Percentiles rank a stretch among this genome's conserved stretches.
Evolutionary conservation across 64 coral and sea anemone genomes (phyloP).

Genomic region (Pocillopora verrucosa): DNA sequence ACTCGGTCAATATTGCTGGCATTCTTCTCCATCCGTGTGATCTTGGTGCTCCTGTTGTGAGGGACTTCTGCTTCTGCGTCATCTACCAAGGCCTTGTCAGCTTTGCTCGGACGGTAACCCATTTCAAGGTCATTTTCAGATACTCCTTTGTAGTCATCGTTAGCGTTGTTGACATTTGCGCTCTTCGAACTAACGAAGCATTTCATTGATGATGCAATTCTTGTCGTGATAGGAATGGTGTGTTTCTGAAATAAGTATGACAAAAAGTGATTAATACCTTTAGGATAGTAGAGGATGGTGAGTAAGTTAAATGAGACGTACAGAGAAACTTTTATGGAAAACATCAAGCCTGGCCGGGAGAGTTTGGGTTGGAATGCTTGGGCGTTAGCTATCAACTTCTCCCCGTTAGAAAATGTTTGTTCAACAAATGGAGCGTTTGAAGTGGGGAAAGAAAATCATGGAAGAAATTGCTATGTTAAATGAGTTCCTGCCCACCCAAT

Average conservation of each 20-base stretch:
- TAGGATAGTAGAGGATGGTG: neutral
- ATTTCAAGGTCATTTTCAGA: conserved; percentile 29
- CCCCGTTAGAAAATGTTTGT: too few species aligned
- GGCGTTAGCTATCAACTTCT: too few species aligned
- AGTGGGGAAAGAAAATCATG: too few species aligned
- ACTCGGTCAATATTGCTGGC: conserved; percentile 27
- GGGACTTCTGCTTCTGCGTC: neutral
- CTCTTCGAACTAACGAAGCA: neutral
- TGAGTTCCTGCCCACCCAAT: too few species aligned
- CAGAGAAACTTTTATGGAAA: too few species aligned
- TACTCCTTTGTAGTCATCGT: neutral
- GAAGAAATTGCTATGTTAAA: too few species aligned
- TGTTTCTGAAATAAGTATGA: neutral
- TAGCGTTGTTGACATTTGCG: neutral
- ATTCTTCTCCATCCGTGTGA: neutral
- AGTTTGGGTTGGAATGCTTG: neutral
- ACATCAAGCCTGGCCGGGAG: neutral
- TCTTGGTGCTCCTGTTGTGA: neutral
- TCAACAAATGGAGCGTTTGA: too few species aligned
- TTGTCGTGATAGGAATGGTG: neutral
- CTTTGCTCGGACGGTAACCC: neutral
- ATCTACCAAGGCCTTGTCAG: neutral
- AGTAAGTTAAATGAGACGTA: too few species aligned
- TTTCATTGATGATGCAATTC: neutral
- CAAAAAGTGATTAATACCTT: neutral